Conservation (phyloP, 2,113 vertebrate species). For the Perognathus longimembris region DNA sequence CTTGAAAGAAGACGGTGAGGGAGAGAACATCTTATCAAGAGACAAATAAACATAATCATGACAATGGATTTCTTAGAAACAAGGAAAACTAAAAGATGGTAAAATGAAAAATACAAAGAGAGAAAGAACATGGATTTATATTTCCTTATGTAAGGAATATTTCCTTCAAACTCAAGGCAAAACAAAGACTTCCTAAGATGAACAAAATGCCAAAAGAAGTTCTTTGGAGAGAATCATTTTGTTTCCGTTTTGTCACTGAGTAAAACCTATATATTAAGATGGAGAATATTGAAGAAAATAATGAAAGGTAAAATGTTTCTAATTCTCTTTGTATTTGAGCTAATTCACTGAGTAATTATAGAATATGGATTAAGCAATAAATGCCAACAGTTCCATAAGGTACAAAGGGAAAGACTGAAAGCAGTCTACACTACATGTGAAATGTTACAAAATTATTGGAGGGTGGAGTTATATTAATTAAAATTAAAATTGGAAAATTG, state of each 20-base stretch:
- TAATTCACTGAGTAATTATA: background rate
- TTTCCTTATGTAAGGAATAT: background rate
- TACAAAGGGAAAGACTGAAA: background rate
- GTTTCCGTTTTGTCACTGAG: background rate
- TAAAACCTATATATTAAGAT: background rate
- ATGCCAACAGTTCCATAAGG: background rate
- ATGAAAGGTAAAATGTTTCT: background rate
- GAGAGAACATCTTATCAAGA: background rate
- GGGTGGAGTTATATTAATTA: background rate
- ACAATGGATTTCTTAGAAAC: background rate
- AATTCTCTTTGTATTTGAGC: background rate
- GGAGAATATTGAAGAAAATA: background rate
- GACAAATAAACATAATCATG: background rate
- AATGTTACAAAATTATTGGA: background rate
- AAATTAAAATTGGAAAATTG: background rate
- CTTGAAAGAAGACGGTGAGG: background rate
- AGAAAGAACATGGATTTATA: background rate
- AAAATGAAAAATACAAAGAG: background rate
- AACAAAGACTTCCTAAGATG: background rate
- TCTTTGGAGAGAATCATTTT: background rate
- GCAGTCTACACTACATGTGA: background rate
- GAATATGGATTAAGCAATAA: background rate
- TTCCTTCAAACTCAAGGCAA: background rate
- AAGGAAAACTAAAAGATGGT: background rate
- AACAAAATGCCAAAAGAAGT: background rate